Base-by-base conservation (phyloP, 2,888 invertebrate genomes). In the Diaperis boleti region DNA sequence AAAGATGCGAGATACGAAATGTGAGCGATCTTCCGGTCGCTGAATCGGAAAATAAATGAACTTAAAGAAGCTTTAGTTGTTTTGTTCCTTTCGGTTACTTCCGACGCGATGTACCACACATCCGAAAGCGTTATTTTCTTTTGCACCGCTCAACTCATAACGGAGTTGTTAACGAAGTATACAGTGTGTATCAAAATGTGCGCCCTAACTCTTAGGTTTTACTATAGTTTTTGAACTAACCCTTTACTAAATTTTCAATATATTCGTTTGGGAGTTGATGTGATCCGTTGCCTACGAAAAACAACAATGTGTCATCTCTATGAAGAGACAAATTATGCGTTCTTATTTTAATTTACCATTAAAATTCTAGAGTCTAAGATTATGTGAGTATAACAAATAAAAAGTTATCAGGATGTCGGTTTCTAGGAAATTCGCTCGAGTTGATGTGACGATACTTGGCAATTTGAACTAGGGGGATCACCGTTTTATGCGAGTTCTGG, bases 41-140 rank as follows among this genome's bases (percentile, higher is more conserved):
- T 67, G 62, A 49, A 50, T 65, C 64, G 64, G 62, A 66, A 66
- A 66, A 66, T 66, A 64, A 66, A 66, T 65, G 65, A 65, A 65
- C 65, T 62, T 62, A 44, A 52, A 44, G 37, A 50, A 65, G 49
- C 62, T 42, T 39, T 11, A 31, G 47, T 33, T 49, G 33, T 49
- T 49, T 49, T 42, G 52, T 44, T 56, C 56, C 37, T 61, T 61
- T 52, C 11, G 11, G 11, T 39, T 11, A 20, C 52, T 37, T 20
- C 52, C 41, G 37, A 14, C 47, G 7, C 22, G 22, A 50, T 20
- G 37, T 33, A 20, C 6, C 33, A 52, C 26, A 52, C 29, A 52
- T 22, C 26, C 39, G 26, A 52, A 49, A 20, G 41, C 14, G 41
- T 10, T 26, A 33, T 49, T 49, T 49, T 37, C 37, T 26, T 41